Evolutionary conservation across 2,113 vertebrate species (phyloP).

Genomic region (Mirounga angustirostris): DNA sequence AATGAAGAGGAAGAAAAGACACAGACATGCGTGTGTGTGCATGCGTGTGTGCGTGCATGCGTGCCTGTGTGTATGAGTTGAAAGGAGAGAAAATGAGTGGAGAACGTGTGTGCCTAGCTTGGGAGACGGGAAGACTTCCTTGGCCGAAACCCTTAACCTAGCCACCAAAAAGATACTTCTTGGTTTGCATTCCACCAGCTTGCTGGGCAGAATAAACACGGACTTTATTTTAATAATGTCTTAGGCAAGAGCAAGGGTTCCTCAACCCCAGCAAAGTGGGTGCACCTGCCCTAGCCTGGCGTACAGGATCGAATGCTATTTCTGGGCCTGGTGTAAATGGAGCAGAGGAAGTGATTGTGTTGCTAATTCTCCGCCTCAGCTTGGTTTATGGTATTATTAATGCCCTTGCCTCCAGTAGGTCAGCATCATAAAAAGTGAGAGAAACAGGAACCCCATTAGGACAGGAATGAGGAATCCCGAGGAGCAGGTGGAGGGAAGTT

Average conservation of each 20-base stretch:
- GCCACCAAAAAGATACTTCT: not conserved
- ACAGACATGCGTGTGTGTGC: accelerated
- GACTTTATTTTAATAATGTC: not conserved
- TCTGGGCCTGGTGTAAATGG: not conserved
- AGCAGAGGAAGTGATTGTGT: not conserved
- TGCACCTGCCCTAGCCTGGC: not conserved
- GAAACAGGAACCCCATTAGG: not conserved
- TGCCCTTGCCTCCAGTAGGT: accelerated
- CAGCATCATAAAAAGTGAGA: not conserved
- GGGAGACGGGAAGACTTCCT: not conserved
- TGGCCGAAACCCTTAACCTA: not conserved
- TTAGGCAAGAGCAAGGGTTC: not conserved
- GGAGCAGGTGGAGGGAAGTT: accelerated
- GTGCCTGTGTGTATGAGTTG: accelerated
- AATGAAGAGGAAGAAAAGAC: not conserved
- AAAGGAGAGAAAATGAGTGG: not conserved
- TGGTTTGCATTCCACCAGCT: not conserved
- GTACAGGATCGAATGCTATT: not conserved
- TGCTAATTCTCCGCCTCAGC: accelerated
- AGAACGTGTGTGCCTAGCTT: not conserved
- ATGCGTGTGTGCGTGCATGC: accelerated
- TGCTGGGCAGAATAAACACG: accelerated
- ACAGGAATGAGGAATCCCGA: accelerated
- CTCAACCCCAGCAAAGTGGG: accelerated
- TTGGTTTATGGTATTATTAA: not conserved